phyloP scores from a whole-genome alignment of 2,113 vertebrate species.

The Gallinago paraguaiae region DNA sequence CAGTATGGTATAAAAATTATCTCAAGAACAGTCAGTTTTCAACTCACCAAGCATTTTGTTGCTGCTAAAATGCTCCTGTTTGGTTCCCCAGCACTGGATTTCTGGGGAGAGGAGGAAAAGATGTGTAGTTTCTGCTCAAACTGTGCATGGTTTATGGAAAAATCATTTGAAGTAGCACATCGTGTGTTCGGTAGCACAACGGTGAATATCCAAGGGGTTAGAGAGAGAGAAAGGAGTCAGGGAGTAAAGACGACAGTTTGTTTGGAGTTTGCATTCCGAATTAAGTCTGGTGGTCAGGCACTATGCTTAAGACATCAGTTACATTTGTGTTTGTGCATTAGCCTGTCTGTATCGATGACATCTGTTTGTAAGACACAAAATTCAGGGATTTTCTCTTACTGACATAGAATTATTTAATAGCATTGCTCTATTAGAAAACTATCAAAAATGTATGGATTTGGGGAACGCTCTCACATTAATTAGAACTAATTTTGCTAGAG shows the following conservation, averaged over 20 bases:
- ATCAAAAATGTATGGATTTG: neutral
- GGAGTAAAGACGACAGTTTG: neutral
- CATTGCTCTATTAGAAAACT: neutral
- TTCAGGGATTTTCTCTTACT: neutral
- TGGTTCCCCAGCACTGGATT: neutral
- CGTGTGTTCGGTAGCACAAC: fast-evolving
- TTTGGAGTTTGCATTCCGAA: neutral
- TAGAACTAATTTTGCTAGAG: neutral
- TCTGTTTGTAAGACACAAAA: neutral
- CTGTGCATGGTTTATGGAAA: neutral
- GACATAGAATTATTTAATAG: neutral
- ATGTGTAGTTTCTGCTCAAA: neutral
- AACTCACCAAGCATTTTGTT: neutral
- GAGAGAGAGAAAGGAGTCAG: neutral
- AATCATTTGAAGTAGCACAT: neutral
- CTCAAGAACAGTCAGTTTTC: neutral
- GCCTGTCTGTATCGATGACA: neutral
- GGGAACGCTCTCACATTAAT: neutral
- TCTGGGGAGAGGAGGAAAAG: neutral
- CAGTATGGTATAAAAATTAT: neutral
- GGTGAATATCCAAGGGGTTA: neutral
- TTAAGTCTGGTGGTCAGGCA: neutral
- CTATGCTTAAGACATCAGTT: neutral
- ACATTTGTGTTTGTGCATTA: neutral
- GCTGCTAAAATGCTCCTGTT: neutral